These are phyloP conservation scores for Cynopterus brachyotis DNA, from an alignment of 2,113 vertebrate genomes.

Conservation along the genomic window DNA sequence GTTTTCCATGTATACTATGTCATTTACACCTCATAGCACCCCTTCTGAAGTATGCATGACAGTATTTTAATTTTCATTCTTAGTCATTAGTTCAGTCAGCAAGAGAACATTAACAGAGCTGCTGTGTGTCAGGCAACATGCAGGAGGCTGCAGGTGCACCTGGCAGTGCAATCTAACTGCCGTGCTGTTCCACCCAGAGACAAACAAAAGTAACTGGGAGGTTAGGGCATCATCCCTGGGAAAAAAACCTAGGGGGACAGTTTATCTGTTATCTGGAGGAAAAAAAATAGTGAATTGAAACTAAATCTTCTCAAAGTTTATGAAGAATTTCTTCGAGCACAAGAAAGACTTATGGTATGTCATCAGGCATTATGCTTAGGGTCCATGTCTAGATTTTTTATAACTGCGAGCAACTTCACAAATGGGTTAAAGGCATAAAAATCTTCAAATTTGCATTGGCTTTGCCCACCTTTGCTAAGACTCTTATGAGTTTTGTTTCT, in stretches of 20 bases:
- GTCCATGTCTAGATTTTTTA: neutral
- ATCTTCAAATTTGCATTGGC: neutral
- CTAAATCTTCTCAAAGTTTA: neutral
- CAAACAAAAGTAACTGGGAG: neutral
- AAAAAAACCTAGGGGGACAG: neutral
- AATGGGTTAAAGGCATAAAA: neutral
- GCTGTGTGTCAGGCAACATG: accelerated
- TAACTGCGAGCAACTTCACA: neutral
- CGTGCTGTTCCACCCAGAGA: neutral
- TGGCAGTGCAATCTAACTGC: neutral
- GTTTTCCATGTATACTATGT: no score
- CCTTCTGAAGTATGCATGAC: neutral
- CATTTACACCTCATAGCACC: neutral
- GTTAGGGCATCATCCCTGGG: neutral
- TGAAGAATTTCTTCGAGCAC: neutral
- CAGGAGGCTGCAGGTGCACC: neutral
- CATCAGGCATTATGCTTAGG: neutral
- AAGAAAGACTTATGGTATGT: neutral
- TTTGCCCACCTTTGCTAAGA: neutral
- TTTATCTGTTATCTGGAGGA: neutral
- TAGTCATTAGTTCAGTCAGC: neutral
- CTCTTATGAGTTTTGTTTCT: neutral
- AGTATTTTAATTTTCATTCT: neutral
- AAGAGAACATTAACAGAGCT: neutral
- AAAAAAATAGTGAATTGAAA: slow-evolving; percentile 1